phyloP scores from a whole-genome alignment of 2,888 invertebrate species.

The Philereme vetulata region DNA sequence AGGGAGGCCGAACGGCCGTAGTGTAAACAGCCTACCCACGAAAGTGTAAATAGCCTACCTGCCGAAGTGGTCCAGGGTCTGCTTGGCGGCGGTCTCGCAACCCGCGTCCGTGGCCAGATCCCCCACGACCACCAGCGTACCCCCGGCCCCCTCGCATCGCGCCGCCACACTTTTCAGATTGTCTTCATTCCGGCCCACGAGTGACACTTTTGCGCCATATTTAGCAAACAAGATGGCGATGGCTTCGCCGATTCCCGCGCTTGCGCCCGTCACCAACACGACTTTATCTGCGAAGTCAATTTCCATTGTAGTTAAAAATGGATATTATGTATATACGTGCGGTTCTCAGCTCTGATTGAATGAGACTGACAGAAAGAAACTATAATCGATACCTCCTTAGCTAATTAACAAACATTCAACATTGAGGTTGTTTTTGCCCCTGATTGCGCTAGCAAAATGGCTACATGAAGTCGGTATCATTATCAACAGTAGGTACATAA shows the following conservation, averaged over 20 bases:
- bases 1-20: too few species aligned
- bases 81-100: slow-evolving; percentile 46
- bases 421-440: too few species aligned
- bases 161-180: slow-evolving; percentile 44
- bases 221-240: slow-evolving; percentile 50
- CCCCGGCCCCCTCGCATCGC: slow-evolving; percentile 41
- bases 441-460: too few species aligned
- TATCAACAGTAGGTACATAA: too few species aligned
- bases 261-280: slow-evolving; percentile 56
- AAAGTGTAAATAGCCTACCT: slow-evolving; percentile 37
- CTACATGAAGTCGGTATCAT: too few species aligned
- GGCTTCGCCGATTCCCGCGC: slow-evolving; percentile 54
- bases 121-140: slow-evolving; percentile 47
- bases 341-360: too few species aligned
- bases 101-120: slow-evolving; percentile 56
- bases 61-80: slow-evolving; percentile 49
- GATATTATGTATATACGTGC: too few species aligned
- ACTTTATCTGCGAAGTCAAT: slow-evolving; percentile 50
- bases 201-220: slow-evolving; percentile 47
- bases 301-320: slow-evolving; percentile 26
- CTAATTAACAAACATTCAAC: too few species aligned
- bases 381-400: too few species aligned
- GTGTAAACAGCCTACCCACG: slow-evolving; percentile 35
- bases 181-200: slow-evolving; percentile 50
- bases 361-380: too few species aligned